Base-by-base conservation (phyloP, 2,797 vertebrate species). In the Luscinia luscinia region DNA sequence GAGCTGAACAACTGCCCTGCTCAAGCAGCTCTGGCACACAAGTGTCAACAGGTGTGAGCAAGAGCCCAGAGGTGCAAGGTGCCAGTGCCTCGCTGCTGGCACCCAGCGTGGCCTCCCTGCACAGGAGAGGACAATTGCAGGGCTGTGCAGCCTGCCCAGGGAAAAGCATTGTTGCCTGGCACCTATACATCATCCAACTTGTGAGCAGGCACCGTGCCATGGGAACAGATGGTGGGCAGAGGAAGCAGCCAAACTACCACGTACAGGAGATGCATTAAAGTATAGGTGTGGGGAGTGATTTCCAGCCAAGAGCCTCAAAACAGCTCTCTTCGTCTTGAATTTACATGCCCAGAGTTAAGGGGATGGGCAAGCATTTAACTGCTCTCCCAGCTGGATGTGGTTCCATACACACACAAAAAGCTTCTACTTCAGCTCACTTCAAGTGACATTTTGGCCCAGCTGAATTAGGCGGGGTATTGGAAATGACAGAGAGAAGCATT, bases 131-230 rank as follows among this genome's bases (percentile, higher is more conserved):
- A 96, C 96, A 97, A 96, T 96, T 97, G 96, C 94, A 92, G 96
- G 80, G 96, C 93, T 96, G 94, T 96, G 95, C 95, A 96, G 96
- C 69, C 97, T 97, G 97, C 97, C 97, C 97, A 97, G 98, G 97
- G 97, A 96, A 97, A 97, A 94, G 68, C 96, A 97, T 97, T 98
- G 98, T 97, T 97, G 97, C 97, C 97, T 98, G 97, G 97, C 97
- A 98, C 97, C 97, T 98, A 97, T 96, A 86, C 95, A 95, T 97
- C 97, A 96, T 97, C 96, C 97, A 98, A 97, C 98, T 97, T 96
- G 97, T 95, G 96, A 97, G 97, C 73, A 59, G 98, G 98, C 97
- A 92, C 81, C 0, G 6, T 95, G 98, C 98, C 98, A 98, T 96
- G 80, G 11, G 87, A 97, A 96, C 98, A 98, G 98, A 98, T 98